These are phyloP conservation scores for Taxidea taxus DNA, from an alignment of 2,113 vertebrate genomes.

Conservation along the genomic window DNA sequence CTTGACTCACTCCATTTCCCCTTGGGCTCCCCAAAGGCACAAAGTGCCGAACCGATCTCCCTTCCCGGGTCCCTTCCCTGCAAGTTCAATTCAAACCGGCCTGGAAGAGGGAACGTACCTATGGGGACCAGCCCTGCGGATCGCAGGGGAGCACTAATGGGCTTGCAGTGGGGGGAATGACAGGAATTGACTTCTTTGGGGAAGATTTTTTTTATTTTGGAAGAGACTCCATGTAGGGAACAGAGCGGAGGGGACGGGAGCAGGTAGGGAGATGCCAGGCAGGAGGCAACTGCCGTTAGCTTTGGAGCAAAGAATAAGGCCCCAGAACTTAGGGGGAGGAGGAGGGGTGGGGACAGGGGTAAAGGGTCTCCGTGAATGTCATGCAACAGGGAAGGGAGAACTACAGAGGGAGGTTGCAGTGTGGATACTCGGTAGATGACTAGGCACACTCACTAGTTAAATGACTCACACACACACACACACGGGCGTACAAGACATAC, in stretches of 20 bases:
- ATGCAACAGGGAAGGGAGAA: not conserved
- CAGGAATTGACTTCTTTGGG: not conserved
- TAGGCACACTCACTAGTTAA: not conserved
- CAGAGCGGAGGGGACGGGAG: no score
- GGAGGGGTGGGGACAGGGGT: not conserved
- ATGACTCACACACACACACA: not conserved
- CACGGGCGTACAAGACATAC: not conserved
- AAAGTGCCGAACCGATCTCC: no score
- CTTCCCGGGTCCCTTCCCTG: not conserved
- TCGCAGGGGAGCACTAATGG: not conserved
- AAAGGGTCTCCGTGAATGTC: not conserved
- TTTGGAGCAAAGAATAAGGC: no score
- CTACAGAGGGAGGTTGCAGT: accelerated
- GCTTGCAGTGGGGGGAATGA: no score
- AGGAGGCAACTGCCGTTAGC: accelerated
- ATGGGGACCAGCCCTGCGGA: not conserved
- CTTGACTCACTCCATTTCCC: not conserved
- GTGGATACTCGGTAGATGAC: not conserved
- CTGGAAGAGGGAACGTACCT: not conserved
- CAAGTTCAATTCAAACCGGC: not conserved
- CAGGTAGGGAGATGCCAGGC: not conserved
- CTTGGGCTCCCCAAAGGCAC: not conserved
- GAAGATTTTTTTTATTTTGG: not conserved
- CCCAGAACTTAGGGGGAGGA: no score
- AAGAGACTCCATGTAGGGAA: not conserved